Evolutionary conservation across 2,888 invertebrate species (phyloP), one percentile per base, ranked within the genome.

Genomic region (Euplexia lucipara): DNA sequence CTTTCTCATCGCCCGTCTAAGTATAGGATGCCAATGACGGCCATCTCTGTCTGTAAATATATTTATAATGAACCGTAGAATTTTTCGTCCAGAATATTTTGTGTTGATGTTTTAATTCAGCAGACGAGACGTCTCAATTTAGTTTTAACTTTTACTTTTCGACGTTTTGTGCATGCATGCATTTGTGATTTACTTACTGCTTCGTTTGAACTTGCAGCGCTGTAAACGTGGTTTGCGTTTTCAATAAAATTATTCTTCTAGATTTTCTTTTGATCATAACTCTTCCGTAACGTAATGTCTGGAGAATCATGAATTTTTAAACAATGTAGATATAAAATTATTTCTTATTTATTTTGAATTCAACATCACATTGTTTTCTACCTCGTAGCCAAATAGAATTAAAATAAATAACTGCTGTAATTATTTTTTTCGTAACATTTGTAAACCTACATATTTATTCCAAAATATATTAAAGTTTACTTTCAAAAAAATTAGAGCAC

Each of bases 341-440:
- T 52, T 32, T 22, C 7, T 34, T 42, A 53, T 62, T 68, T 70
- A 65, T 48, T 71, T 62, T 61, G 60, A 41, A 49, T 60, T 49
- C 53, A 63, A 59, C 49, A 62, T 53, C 30, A 67, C 30, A 57
- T 52, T 63, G 30, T 42, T 39, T 26, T 54, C 60, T 81, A 81
- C 79, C 79, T 81, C 75, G 44, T 72, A 68, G 60, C 63, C 65
- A 64, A 66, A 79, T 74, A 74, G 65, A 57, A 45, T 69, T 48
- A 51, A 44, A 49, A 51, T 54, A 42, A 51, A 66, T n/a, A 34
- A 16, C 10, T 60, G 37, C 5, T 53, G 48, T 44, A 56, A 32
- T 41, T 47, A n/a, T n/a, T 58, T 30, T 12, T 47, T 66, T 59
- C 12, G 34, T 26, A 45, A 65, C 14, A 20, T 53, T 54, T 53